phyloP scores from a whole-genome alignment of 1,140 invertebrate species.

The Danaus melanippus region DNA sequence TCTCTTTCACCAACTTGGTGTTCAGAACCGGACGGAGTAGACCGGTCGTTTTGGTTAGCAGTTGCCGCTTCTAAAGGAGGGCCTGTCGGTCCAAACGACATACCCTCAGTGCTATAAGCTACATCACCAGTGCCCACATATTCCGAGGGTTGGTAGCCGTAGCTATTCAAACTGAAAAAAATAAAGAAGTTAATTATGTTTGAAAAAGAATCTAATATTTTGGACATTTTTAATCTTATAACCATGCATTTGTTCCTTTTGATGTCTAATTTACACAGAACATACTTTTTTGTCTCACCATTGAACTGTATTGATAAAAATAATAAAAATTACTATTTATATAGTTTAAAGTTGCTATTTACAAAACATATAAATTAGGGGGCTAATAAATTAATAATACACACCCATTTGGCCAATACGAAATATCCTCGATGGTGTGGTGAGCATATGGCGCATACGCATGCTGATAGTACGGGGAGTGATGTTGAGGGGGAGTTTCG shows the following conservation, averaged over 20 bases:
- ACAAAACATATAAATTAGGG: background rate
- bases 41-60: conserved; percentile 34
- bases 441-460: conserved; percentile 60
- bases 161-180: conserved; percentile 55
- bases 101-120: conserved; percentile 43
- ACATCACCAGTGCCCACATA: conserved; percentile 57
- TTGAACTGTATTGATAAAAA: too few species aligned
- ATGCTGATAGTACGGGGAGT: conserved; percentile 58
- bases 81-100: conserved; percentile 43
- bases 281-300: too few species aligned
- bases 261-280: too few species aligned
- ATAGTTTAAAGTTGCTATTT: background rate
- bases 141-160: conserved; percentile 60
- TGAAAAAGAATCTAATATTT: too few species aligned
- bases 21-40: conserved; percentile 45
- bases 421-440: conserved; percentile 62
- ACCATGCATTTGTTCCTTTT: too few species aligned
- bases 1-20: conserved; percentile 50
- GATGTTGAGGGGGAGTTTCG: conserved; percentile 51
- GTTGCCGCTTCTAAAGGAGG: conserved; percentile 40
- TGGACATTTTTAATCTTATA: too few species aligned
- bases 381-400: too few species aligned
- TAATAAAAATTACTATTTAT: conserved; percentile 1
- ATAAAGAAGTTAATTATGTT: background rate
- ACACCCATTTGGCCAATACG: conserved; percentile 62